These are phyloP conservation scores for Eriocheir sinensis DNA, from an alignment of 1,140 invertebrate genomes.

Conservation along the genomic window DNA sequence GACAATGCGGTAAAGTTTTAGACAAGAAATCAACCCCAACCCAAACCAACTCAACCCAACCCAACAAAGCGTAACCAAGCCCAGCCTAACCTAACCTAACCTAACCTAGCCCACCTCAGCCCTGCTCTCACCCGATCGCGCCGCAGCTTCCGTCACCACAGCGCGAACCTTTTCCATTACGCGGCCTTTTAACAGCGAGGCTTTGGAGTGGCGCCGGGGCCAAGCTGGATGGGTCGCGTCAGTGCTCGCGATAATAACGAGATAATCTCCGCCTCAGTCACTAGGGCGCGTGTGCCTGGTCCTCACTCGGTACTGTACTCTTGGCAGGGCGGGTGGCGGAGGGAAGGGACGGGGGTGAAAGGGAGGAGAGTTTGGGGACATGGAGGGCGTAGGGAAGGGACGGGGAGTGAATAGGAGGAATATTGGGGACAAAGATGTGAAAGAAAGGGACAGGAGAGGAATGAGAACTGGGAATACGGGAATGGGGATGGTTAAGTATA, in stretches of 20 bases:
- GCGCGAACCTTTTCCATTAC: neutral
- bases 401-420: neutral
- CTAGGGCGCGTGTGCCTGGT: neutral
- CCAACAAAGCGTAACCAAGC: too few species aligned
- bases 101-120: too few species aligned
- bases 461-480: too few species aligned
- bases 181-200: neutral
- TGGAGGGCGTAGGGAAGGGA: neutral
- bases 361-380: too few species aligned
- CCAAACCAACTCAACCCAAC: too few species aligned
- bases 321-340: neutral
- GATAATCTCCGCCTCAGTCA: neutral
- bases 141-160: neutral
- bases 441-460: too few species aligned
- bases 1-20: too few species aligned
- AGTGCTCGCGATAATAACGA: neutral
- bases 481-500: too few species aligned
- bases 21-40: too few species aligned
- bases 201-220: neutral
- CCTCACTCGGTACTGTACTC: too few species aligned
- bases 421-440: too few species aligned
- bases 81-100: too few species aligned
- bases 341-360: neutral
- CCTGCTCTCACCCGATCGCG: neutral
- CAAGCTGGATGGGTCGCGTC: neutral